phyloP scores from a whole-genome alignment of 2,797 vertebrate genomes.

The Aeoliscus strigatus region DNA sequence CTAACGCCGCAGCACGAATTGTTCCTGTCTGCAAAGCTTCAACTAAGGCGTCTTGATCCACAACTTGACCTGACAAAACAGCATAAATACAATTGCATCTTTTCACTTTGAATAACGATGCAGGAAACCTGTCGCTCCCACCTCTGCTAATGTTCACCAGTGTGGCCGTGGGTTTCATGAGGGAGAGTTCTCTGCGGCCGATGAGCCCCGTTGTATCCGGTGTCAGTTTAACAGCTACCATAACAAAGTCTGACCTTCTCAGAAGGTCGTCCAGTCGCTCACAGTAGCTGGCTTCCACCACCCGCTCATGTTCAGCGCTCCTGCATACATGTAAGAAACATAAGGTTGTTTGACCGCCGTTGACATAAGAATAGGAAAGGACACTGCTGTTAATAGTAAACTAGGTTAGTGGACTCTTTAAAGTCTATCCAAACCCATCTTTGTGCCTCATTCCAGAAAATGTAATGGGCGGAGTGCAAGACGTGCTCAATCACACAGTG shows the following conservation, averaged over 20 bases:
- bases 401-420: too few relatives aligned
- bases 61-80: slow-evolving; percentile 63
- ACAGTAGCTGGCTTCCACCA: slow-evolving; percentile 72
- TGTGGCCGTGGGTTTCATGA: slow-evolving; percentile 76
- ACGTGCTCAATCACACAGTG: too few relatives aligned
- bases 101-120: neutral
- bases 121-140: slow-evolving; percentile 12
- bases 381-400: too few relatives aligned
- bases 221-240: slow-evolving; percentile 68
- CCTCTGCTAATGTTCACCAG: slow-evolving; percentile 80
- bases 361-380: slow-evolving; percentile 2
- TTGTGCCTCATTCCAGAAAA: too few relatives aligned
- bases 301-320: slow-evolving; percentile 70
- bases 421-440: too few relatives aligned
- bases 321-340: slow-evolving; percentile 41
- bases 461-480: too few relatives aligned
- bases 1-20: slow-evolving; percentile 75
- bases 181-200: slow-evolving; percentile 68
- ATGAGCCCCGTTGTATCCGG: slow-evolving; percentile 72
- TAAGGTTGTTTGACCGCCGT: too few relatives aligned
- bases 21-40: slow-evolving; percentile 67
- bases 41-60: slow-evolving; percentile 80
- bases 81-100: neutral
- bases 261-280: slow-evolving; percentile 76
- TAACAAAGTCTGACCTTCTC: slow-evolving; percentile 75